These are phyloP conservation scores for Takifugu bimaculatus DNA, from an alignment of 2,113 vertebrate species.

Conservation along the genomic window DNA sequence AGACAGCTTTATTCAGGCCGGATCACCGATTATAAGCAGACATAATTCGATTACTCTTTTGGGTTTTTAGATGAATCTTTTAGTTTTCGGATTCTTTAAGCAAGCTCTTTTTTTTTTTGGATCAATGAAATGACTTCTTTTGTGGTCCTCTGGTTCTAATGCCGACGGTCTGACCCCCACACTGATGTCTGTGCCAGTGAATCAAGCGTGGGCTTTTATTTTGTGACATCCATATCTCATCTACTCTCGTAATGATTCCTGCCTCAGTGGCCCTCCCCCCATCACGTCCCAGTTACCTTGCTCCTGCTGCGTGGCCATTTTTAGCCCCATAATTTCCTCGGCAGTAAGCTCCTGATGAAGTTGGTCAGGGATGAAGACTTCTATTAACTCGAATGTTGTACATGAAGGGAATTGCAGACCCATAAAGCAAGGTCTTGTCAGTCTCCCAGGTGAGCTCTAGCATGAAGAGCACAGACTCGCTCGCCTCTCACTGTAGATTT, in stretches of 20 bases:
- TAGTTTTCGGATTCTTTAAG: no score
- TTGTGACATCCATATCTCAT: conserved; percentile 56
- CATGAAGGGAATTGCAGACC: conserved; percentile 76
- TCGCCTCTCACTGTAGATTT: conserved; percentile 61
- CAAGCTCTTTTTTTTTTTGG: no score
- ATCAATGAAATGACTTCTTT: not conserved
- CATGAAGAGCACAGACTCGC: conserved; percentile 73
- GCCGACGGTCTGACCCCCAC: conserved; percentile 1
- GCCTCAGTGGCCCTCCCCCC: conserved; percentile 36
- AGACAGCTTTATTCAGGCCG: conserved; percentile 22
- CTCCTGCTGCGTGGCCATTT: conserved; percentile 66
- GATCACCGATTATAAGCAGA: conserved; percentile 15
- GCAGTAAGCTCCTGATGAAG: conserved; percentile 79
- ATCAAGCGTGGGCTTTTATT: conserved; percentile 50
- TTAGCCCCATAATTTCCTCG: conserved; percentile 77
- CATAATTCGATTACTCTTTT: no score
- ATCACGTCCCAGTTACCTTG: conserved; percentile 32
- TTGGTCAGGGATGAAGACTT: conserved; percentile 82
- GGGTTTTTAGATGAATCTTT: no score
- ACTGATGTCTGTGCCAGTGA: conserved; percentile 11
- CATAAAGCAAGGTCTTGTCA: conserved; percentile 76
- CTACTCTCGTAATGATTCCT: conserved; percentile 74
- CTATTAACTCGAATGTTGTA: conserved; percentile 82
- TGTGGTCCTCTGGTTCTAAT: not conserved
- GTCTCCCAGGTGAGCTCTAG: conserved; percentile 72